Evolutionary conservation across 2,888 invertebrate species (phyloP).

Genomic region (Hetaerina titia): DNA sequence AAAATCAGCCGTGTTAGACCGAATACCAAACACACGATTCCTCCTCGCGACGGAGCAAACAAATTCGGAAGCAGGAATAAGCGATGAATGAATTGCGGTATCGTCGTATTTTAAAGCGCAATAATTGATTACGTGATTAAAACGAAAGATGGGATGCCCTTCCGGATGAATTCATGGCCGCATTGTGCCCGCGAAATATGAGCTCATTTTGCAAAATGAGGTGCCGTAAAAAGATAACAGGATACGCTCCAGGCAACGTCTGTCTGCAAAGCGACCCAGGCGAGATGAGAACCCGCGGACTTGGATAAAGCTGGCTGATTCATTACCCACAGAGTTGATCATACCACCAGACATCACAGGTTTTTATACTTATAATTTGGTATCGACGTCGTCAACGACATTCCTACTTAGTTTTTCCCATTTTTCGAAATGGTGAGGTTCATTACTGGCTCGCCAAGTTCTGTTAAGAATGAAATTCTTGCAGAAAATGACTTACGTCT

Average conservation of each 20-base stretch:
- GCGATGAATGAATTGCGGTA: not conserved
- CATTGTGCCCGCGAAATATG: too few species aligned
- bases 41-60: not conserved
- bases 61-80: not conserved
- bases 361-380: too few species aligned
- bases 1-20: not conserved
- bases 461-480: too few species aligned
- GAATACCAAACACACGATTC: not conserved
- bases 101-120: not conserved
- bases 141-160: not conserved
- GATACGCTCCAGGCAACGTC: not conserved
- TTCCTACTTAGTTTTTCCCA: too few species aligned
- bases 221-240: not conserved
- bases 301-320: not conserved
- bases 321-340: not conserved
- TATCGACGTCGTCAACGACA: too few species aligned
- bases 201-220: not conserved
- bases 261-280: not conserved
- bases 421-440: too few species aligned
- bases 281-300: not conserved
- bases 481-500: too few species aligned
- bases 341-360: not conserved
- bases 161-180: too few species aligned
- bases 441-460: too few species aligned
- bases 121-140: not conserved